Evolutionary conservation across 2,888 invertebrate genomes (phyloP).

Genomic region (Polylopha cassiicola): DNA sequence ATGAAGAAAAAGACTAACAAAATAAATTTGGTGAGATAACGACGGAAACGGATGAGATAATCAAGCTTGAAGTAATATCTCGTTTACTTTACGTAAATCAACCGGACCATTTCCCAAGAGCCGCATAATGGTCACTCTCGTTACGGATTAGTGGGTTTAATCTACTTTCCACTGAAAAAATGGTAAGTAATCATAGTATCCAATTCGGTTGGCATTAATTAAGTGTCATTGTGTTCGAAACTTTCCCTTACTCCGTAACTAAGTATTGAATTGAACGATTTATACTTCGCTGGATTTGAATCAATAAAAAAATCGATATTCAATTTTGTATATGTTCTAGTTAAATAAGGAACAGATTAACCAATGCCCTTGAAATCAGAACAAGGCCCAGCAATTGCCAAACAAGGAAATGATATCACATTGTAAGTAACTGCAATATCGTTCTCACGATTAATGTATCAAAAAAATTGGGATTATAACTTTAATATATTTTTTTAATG

Average conservation of each 20-base stretch:
- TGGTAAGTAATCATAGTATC: conserved; percentile 24
- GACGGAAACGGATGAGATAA: conserved; percentile 49
- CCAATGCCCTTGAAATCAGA: background rate
- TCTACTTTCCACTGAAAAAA: conserved; percentile 33
- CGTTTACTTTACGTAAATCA: conserved; percentile 38
- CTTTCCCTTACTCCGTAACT: conserved; percentile 11
- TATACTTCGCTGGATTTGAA: conserved; percentile 1
- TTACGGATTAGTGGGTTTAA: conserved; percentile 31
- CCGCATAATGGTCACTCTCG: conserved; percentile 35
- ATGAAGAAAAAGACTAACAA: conserved; percentile 15
- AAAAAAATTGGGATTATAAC: too few relatives aligned
- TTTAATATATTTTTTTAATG: too few relatives aligned
- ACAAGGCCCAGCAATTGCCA: conserved; percentile 15
- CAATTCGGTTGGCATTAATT: conserved; percentile 23
- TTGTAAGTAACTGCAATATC: conserved; percentile 12
- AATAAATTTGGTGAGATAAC: conserved; percentile 45
- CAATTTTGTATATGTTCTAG: background rate
- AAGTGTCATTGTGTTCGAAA: conserved; percentile 10
- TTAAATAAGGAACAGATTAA: background rate
- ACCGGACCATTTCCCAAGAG: conserved; percentile 40
- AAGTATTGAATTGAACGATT: conserved; percentile 3
- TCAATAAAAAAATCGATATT: background rate
- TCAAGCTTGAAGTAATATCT: conserved; percentile 39
- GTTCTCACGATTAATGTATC: conserved; percentile 15
- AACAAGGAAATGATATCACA: conserved; percentile 11